A percentile compares a stretch with the other conserved stretches of the same genome.
Conservation (phyloP, 53 echinoderm and acorn worm genomes). For the Holothuria leucospilota region DNA sequence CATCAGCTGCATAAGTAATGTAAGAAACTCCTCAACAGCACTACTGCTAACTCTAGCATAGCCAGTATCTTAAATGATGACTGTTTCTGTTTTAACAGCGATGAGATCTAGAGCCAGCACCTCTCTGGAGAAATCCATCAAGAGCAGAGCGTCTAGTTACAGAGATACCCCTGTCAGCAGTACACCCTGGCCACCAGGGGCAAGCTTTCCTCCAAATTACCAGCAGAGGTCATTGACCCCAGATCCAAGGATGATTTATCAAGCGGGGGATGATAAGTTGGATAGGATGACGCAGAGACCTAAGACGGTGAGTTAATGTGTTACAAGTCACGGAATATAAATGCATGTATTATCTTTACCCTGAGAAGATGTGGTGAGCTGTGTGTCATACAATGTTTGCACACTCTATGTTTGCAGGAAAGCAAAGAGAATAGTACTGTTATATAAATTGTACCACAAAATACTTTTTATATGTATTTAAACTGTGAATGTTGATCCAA, state of each 20-base stretch:
- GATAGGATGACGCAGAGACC: conserved; percentile 93
- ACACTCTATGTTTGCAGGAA: too few relatives aligned
- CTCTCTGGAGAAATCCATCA: conserved; percentile 39
- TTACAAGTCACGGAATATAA: too few relatives aligned
- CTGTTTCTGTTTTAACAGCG: conserved; percentile 54
- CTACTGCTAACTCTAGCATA: too few relatives aligned
- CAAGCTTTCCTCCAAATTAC: conserved; percentile 79
- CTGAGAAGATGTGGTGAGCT: too few relatives aligned
- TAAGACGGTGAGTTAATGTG: conserved; percentile 82
- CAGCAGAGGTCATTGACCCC: conserved; percentile 90
- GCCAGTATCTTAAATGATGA: not conserved
- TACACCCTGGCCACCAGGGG: conserved; percentile 59
- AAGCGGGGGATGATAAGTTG: conserved; percentile 65
- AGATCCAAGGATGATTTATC: conserved; percentile 81
- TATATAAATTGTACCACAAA: too few relatives aligned
- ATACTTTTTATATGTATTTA: too few relatives aligned
- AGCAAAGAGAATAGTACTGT: too few relatives aligned
- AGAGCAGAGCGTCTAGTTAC: conserved; percentile 68
- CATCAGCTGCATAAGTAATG: too few relatives aligned
- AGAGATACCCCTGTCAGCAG: conserved; percentile 51
- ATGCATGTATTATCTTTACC: too few relatives aligned
- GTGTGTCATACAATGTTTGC: too few relatives aligned
- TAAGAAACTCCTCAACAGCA: too few relatives aligned
- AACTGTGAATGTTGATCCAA: too few relatives aligned
- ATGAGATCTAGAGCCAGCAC: conserved; percentile 79